Percentiles rank a stretch among this genome's conserved stretches.
Conservation (phyloP, 2,113 vertebrate species). For the Columba livia region DNA sequence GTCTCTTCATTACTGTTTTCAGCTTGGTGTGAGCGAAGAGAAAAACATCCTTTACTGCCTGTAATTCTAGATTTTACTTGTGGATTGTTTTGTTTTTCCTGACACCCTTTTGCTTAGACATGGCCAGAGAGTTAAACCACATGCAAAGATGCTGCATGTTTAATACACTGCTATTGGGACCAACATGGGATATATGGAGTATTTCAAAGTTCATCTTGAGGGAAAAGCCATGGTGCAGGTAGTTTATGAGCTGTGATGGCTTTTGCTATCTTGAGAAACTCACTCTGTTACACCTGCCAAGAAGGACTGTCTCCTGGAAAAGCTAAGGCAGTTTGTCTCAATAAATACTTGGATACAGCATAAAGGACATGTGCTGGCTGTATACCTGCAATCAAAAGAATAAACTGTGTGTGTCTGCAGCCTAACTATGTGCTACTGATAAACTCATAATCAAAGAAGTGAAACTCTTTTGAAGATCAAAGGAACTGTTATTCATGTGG, state of each 20-base stretch:
- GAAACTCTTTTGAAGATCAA: conserved; percentile 48
- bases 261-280: background rate
- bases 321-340: conserved; percentile 3
- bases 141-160: background rate
- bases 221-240: background rate
- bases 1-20: background rate
- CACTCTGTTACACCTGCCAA: background rate
- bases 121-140: background rate
- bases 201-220: background rate
- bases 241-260: background rate
- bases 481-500: background rate
- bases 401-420: background rate
- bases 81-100: background rate
- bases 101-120: background rate
- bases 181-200: background rate
- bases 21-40: background rate
- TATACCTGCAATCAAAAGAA: conserved; percentile 11
- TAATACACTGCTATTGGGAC: background rate
- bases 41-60: background rate
- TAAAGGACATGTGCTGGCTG: background rate
- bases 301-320: conserved; percentile 1
- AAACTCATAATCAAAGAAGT: conserved; percentile 37
- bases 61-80: background rate
- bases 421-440: conserved; percentile 7
- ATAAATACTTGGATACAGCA: background rate